Evolutionary conservation across 1,140 invertebrate species (phyloP).

Genomic region (Trichogramma pretiosum): DNA sequence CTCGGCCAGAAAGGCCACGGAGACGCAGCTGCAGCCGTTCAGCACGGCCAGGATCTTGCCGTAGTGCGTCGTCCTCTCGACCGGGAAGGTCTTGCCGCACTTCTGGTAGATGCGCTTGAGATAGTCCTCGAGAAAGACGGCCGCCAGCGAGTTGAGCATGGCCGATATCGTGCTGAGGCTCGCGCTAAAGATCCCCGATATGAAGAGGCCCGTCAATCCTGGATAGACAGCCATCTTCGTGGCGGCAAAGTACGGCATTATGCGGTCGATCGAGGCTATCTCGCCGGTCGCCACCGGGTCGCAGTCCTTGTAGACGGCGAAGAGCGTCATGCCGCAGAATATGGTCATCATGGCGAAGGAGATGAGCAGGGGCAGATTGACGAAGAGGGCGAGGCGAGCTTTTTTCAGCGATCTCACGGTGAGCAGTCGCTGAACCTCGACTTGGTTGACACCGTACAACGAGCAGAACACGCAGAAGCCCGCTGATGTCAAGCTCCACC

Average conservation of each 20-base stretch:
- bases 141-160: conserved; percentile 74
- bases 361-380: conserved; percentile 58
- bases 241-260: conserved; percentile 56
- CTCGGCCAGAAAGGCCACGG: conserved; percentile 62
- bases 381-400: conserved; percentile 54
- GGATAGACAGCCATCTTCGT: conserved; percentile 58
- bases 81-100: conserved; percentile 24
- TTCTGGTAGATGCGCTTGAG: conserved; percentile 44
- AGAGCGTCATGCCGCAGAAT: conserved; percentile 68
- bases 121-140: conserved; percentile 78
- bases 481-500: conserved; percentile 64
- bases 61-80: conserved; percentile 37
- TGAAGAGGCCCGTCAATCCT: conserved; percentile 56
- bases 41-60: conserved; percentile 55
- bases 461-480: conserved; percentile 65
- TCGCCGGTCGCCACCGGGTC: conserved; percentile 58
- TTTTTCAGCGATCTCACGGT: conserved; percentile 51
- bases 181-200: conserved; percentile 57
- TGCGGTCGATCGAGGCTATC: conserved; percentile 41
- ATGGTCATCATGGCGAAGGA: conserved; percentile 55
- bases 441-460: conserved; percentile 76
- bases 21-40: conserved; percentile 62
- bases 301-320: conserved; percentile 64
- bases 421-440: conserved; percentile 39
- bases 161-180: conserved; percentile 81